Percentiles rank a stretch among this genome's conserved stretches.
These are phyloP conservation scores for Megaceryle torquata DNA, from an alignment of 2,113 vertebrate genomes.

Conservation along the genomic window DNA sequence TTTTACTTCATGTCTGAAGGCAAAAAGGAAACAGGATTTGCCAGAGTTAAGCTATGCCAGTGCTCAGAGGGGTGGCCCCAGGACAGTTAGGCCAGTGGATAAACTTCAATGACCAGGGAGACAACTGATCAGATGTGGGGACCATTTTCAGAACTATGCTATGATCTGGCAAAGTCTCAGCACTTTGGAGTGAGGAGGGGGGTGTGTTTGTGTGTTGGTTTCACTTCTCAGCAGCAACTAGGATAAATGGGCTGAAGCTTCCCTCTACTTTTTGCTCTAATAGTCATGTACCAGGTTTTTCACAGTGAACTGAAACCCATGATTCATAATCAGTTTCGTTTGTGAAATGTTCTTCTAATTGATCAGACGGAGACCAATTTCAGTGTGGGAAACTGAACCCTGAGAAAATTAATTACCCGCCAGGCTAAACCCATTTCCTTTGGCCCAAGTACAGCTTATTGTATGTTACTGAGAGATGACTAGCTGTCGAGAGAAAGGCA, in stretches of 20 bases:
- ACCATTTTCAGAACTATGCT: background rate
- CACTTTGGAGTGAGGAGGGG: background rate
- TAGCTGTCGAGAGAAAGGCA: constrained; percentile 34
- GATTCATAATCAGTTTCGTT: constrained; percentile 62
- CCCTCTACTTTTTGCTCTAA: constrained; percentile 2
- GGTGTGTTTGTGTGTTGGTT: background rate
- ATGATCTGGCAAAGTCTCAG: background rate
- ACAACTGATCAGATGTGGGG: background rate
- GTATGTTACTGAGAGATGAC: constrained; percentile 61
- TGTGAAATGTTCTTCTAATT: constrained; percentile 70
- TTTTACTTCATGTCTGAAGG: background rate
- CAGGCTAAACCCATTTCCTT: constrained; percentile 71
- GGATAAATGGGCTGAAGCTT: constrained; percentile 8
- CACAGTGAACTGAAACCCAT: constrained; percentile 32
- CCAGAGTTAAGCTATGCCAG: background rate
- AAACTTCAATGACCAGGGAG: background rate
- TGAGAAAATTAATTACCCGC: constrained; percentile 69
- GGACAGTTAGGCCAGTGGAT: background rate
- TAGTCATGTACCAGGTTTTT: constrained; percentile 30
- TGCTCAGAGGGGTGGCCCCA: background rate
- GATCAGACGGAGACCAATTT: constrained; percentile 66
- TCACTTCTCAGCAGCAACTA: background rate
- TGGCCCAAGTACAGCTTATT: constrained; percentile 67
- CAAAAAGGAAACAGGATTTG: background rate
- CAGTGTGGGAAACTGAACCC: constrained; percentile 68